phyloP scores from a whole-genome alignment of 2,797 vertebrate genomes.

The Falco peregrinus region DNA sequence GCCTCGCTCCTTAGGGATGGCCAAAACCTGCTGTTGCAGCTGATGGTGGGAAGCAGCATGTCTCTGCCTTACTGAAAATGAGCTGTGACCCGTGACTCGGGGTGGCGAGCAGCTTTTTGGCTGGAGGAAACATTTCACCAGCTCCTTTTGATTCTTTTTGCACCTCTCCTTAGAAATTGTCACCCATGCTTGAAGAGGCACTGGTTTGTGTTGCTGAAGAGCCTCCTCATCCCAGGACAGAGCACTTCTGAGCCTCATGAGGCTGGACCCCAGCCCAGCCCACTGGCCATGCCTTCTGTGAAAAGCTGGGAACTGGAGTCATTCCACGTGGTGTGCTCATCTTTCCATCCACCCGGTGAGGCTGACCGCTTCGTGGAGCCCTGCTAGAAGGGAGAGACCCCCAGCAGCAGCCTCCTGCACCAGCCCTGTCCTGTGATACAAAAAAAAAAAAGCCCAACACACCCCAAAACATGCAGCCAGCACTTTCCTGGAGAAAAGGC shows the following conservation, averaged over 20 bases:
- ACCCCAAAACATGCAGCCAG: not conserved
- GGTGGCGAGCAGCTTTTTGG: not conserved
- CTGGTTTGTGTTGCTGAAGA: not conserved
- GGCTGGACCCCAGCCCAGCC: not conserved
- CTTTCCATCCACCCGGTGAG: not conserved
- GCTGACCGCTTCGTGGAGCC: not conserved
- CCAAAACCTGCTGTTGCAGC: not conserved
- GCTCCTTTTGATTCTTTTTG: not conserved
- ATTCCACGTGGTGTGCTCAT: no score
- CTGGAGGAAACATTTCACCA: not conserved
- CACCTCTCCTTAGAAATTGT: not conserved
- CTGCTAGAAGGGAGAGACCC: not conserved
- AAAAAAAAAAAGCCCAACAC: not conserved
- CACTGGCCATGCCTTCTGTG: not conserved
- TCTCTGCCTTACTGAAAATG: not conserved
- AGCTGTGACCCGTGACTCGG: not conserved
- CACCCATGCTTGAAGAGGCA: not conserved
- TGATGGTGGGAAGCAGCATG: not conserved
- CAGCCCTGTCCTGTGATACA: not conserved
- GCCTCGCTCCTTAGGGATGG: fast-evolving
- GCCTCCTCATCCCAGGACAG: not conserved
- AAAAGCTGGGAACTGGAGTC: not conserved
- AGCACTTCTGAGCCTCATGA: not conserved
- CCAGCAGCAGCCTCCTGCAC: not conserved
- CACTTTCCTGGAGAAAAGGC: not conserved